A percentile compares a stretch with the other conserved stretches of the same genome.
Evolutionary conservation across 1,140 invertebrate species (phyloP).

Genomic region (Drosophila ananassae): DNA sequence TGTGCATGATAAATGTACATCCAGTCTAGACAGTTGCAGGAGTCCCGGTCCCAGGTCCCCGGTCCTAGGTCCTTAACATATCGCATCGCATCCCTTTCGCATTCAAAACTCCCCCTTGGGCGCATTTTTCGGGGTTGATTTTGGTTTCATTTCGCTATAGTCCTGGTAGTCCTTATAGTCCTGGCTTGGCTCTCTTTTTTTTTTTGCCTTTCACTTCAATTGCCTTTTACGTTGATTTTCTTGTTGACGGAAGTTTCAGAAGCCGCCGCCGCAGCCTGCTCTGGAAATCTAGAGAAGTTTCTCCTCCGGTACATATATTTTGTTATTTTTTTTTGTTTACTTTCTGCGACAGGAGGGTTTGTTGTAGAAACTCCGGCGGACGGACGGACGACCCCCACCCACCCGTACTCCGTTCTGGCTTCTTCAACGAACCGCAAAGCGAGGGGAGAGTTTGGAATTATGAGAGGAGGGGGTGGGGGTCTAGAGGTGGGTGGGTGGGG

Average conservation of each 20-base stretch:
- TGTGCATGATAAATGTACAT: constrained; percentile 64
- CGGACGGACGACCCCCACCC: background rate
- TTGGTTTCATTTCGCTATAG: constrained; percentile 41
- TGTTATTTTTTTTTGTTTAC: constrained; percentile 58
- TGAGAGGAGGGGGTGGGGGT: background rate
- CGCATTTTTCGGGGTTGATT: constrained; percentile 74
- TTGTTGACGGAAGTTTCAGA: constrained; percentile 68
- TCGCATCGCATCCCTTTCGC: constrained; percentile 8
- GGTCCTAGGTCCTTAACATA: background rate
- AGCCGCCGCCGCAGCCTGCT: constrained; percentile 8
- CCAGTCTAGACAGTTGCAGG: constrained; percentile 77
- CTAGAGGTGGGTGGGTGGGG: background rate
- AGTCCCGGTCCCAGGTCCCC: constrained; percentile 1
- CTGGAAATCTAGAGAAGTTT: constrained; percentile 58
- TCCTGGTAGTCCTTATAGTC: too few relatives aligned
- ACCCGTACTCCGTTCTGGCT: background rate
- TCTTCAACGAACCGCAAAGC: constrained; percentile 25
- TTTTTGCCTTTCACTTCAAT: constrained; percentile 55
- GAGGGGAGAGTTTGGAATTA: constrained; percentile 29
- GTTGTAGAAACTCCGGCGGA: constrained; percentile 8
- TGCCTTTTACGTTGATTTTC: constrained; percentile 54
- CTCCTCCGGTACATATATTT: constrained; percentile 22
- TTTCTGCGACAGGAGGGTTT: constrained; percentile 42
- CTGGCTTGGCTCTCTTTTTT: background rate
- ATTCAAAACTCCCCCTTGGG: constrained; percentile 40